Evolutionary conservation across 1,140 invertebrate genomes (phyloP).

Genomic region (Portunus trituberculatus): DNA sequence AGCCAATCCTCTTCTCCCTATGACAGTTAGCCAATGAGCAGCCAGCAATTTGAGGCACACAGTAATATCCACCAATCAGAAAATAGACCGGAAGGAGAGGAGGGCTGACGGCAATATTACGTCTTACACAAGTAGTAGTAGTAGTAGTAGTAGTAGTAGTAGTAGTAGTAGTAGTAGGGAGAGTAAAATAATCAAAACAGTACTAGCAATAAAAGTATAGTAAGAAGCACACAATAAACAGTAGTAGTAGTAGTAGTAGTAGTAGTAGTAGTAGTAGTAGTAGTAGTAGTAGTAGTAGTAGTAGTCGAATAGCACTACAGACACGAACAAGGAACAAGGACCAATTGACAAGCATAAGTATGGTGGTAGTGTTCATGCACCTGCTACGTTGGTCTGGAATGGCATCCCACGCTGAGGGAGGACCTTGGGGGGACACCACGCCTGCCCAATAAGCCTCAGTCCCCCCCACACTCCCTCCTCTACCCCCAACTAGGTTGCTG

Average conservation of each 20-base stretch:
- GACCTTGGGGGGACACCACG: constrained; percentile 68
- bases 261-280: constrained; percentile 22
- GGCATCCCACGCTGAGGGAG: constrained; percentile 70
- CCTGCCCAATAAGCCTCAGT: constrained; percentile 68
- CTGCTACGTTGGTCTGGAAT: constrained; percentile 66
- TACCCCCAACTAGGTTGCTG: constrained; percentile 70
- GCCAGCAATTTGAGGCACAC: too few species aligned
- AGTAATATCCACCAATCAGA: too few species aligned
- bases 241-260: constrained; percentile 22
- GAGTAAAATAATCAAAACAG: neutral
- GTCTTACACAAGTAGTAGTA: neutral
- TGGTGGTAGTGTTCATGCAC: constrained; percentile 49
- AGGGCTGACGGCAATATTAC: too few species aligned
- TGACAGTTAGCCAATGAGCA: too few species aligned
- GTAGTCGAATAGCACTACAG: neutral
- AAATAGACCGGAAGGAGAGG: too few species aligned
- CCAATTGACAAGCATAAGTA: too few species aligned
- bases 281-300: constrained; percentile 23
- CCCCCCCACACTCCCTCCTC: constrained; percentile 61
- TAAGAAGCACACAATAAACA: neutral
- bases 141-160: constrained; percentile 22
- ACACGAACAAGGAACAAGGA: too few species aligned
- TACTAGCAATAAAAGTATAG: neutral
- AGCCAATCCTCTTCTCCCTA: too few species aligned
- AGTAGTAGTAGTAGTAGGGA: constrained; percentile 1